Evolutionary conservation across 2,113 vertebrate genomes (phyloP).

Genomic region (Noctilio leporinus): DNA sequence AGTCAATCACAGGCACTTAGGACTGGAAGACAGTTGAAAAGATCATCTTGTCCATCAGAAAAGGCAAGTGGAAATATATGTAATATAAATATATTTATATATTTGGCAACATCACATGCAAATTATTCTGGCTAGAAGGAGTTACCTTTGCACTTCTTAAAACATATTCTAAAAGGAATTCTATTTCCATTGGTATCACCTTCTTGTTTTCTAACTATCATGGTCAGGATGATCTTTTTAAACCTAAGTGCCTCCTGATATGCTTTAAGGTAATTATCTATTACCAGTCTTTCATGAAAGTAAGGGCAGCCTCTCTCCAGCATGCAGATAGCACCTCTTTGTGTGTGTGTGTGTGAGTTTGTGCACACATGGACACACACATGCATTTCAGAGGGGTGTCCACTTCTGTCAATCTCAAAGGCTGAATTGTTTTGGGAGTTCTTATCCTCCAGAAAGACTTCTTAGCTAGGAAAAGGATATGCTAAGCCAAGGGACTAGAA

Average conservation of each 20-base stretch:
- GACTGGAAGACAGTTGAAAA: constrained; percentile 22
- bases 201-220: neutral
- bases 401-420: neutral
- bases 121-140: constrained; percentile 10
- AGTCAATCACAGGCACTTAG: neutral
- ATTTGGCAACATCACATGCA: neutral
- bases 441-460: neutral
- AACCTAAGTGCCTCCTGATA: constrained; percentile 6
- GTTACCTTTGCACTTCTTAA: neutral
- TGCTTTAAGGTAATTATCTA: constrained; percentile 8
- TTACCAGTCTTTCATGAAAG: neutral
- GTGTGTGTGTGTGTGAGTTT: neutral
- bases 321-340: neutral
- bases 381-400: neutral
- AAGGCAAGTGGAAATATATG: neutral
- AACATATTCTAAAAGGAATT: constrained; percentile 33
- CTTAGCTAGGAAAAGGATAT: constrained; percentile 2
- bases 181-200: neutral
- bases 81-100: neutral
- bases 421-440: neutral
- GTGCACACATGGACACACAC: neutral
- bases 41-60: neutral
- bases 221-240: neutral
- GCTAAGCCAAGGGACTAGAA: neutral
- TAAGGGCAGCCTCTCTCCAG: neutral